phyloP scores from a whole-genome alignment of 2,888 invertebrate genomes.

The Charanyca ferruginea region DNA sequence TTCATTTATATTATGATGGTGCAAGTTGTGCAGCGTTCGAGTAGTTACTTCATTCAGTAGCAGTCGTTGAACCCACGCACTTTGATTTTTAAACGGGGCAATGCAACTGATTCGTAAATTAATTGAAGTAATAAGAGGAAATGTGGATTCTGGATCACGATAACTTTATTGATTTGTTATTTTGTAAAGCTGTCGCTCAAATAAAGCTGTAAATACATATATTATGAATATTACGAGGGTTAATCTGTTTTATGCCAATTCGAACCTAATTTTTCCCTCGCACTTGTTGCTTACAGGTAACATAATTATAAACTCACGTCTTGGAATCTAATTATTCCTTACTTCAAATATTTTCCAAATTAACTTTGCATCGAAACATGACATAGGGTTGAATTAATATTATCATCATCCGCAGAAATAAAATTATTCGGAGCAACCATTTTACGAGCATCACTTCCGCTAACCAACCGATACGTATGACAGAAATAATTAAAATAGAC shows the following conservation, averaged over 20 bases:
- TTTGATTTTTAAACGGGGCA: constrained; percentile 56
- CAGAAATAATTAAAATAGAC: constrained; percentile 50
- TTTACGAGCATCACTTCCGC: constrained; percentile 61
- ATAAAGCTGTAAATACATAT: constrained; percentile 2
- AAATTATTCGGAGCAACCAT: constrained; percentile 50
- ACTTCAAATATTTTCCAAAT: constrained; percentile 20
- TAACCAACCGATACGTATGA: constrained; percentile 42
- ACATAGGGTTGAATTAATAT: constrained; percentile 32
- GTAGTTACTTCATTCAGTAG: constrained; percentile 52
- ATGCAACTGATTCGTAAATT: constrained; percentile 57
- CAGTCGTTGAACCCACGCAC: constrained; percentile 69
- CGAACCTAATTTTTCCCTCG: constrained; percentile 4
- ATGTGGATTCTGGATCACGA: constrained; percentile 20
- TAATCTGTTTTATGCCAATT: constrained; percentile 7
- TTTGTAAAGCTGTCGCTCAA: constrained; percentile 7
- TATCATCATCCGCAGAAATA: constrained; percentile 31
- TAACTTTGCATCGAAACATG: constrained; percentile 30
- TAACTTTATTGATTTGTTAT: constrained; percentile 14
- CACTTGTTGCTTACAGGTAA: constrained; percentile 2
- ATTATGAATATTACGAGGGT: neutral
- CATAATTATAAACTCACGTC: constrained; percentile 9
- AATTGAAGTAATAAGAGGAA: constrained; percentile 46
- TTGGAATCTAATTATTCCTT: constrained; percentile 20
- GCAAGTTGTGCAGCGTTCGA: constrained; percentile 60
- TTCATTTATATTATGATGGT: constrained; percentile 48